Evolutionary conservation across 1,140 invertebrate species (phyloP), one percentile per base, ranked within the genome.

Genomic region (Orius insidiosus): DNA sequence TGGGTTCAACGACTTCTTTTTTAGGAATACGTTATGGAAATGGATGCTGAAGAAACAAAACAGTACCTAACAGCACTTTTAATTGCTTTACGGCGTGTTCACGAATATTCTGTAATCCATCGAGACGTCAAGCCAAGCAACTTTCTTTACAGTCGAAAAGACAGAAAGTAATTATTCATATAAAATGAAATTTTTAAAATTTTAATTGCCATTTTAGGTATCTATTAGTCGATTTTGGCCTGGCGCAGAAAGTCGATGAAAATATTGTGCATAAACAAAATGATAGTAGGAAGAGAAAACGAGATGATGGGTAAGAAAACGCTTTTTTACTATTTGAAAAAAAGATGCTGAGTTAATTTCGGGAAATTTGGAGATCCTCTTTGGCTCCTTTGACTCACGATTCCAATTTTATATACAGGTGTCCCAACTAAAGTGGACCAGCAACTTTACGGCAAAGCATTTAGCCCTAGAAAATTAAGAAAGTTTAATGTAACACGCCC

Each of bases 81-180:
- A 49, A 67, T 75, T 40, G 85, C 89, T 4, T 63, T 94, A 37
- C 62, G 67, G 37, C 71, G 81, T 56, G 82, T 93, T 37, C 89
- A 94, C 64, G 71, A 75, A 46, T 83, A 82, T 60, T 75, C 79
- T 51, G 76, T 93, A 43, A 89, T 94, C 52, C 89, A 94, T 61
- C 68, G 89, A 53, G 88, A 94, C 60, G 74, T 94, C n/a, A 93
- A 93, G 65, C 87, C 89, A 4, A 83, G 76, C 60, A 94, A 94
- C 66, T 93, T 93, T 61, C 67, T 93, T 1, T 93, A 87, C 58
- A 78, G 90, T 61, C 66, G 84, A 24, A 64, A 67, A n/a, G 74
- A 72, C 41, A 74, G 71, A 62, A 72, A 74, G 79, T 84, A 68
- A 69, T 61, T 66, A n/a, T 37, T 44, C 43, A 53, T 51, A 30